Conservation (phyloP, 2,797 vertebrate genomes). For the Platyrinchus mystaceus region DNA sequence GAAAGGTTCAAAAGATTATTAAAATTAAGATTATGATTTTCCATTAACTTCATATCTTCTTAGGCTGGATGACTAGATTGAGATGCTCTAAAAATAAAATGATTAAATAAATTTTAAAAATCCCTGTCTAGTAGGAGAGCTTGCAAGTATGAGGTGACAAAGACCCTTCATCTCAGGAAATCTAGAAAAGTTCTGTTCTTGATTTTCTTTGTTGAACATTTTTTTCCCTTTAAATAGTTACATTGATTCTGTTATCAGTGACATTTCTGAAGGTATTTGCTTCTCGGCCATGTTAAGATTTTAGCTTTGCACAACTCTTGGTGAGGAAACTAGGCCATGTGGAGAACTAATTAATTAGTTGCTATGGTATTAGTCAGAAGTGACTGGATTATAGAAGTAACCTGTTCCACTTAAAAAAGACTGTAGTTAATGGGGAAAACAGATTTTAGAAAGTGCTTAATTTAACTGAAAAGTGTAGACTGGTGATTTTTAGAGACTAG, state of each 20-base stretch:
- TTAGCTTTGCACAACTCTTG: neutral
- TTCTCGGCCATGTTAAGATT: neutral
- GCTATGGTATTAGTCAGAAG: neutral
- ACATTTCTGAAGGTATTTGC: neutral
- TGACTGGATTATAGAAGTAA: neutral
- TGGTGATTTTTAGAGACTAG: neutral
- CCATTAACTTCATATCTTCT: neutral
- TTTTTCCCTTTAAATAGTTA: neutral
- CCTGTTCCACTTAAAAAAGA: neutral
- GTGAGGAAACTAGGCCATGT: neutral
- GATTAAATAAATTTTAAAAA: neutral
- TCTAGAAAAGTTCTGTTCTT: neutral
- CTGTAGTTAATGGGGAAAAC: neutral
- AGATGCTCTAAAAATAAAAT: neutral
- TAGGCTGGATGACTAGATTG: neutral
- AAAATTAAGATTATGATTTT: neutral
- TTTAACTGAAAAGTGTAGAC: neutral
- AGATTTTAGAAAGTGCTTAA: neutral
- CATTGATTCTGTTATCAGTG: neutral
- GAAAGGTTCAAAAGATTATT: neutral
- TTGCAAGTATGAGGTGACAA: neutral
- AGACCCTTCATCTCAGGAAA: neutral
- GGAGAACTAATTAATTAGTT: constrained; percentile 10
- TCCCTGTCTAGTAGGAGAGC: neutral
- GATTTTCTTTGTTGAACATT: neutral